Base-by-base conservation (phyloP, 2,113 vertebrate species). In the Menidia beryllina region DNA sequence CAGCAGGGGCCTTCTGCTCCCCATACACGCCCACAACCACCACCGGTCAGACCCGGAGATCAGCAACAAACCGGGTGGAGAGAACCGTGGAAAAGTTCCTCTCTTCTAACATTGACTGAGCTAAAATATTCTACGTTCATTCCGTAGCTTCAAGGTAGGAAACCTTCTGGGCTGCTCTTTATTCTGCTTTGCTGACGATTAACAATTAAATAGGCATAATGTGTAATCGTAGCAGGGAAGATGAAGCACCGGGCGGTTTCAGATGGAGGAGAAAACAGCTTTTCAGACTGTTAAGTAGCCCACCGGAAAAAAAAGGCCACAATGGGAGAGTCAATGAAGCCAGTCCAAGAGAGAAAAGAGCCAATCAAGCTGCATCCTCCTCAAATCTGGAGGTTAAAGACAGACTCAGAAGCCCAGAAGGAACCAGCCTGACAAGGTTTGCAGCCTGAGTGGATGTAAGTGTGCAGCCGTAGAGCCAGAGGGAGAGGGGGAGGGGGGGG, bases 391-490 rank as follows among this genome's bases (percentile, higher is more conserved):
- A 25, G 27, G 6, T 24, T 21, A 38, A 60, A 23, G 38, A 55
- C 24, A 30, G 26, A 66, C 20, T 21, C 6, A 19, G 27, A 41
- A n/a, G 41, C 25, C 62, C 26, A 38, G 30, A 59, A 20, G 15
- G 52, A 30, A 30, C 50, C 26, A 62, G 77, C 72, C 30, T 77
- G 77, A 69, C 78, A 77, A n/a, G 68, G 27, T 69, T 45, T 55
- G 53, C 49, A 49, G 19, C 38, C 52, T 64, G 64, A 79, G 66
- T 75, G 75, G 69, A 66, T 75, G 72, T 72, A 79, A 84, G 49
- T 79, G 64, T 73, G 68, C 48, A 15, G 52, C 73, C 70, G 75
- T 56, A 69, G 41, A 59, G 41, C 51, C 4, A 23, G 15, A 14
- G 13, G 20, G 43, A 20, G 9, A 39, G 23, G 17, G 26, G 20